Evolutionary conservation across 2,888 invertebrate genomes (phyloP).

Genomic region (Neoaliturus tenellus): DNA sequence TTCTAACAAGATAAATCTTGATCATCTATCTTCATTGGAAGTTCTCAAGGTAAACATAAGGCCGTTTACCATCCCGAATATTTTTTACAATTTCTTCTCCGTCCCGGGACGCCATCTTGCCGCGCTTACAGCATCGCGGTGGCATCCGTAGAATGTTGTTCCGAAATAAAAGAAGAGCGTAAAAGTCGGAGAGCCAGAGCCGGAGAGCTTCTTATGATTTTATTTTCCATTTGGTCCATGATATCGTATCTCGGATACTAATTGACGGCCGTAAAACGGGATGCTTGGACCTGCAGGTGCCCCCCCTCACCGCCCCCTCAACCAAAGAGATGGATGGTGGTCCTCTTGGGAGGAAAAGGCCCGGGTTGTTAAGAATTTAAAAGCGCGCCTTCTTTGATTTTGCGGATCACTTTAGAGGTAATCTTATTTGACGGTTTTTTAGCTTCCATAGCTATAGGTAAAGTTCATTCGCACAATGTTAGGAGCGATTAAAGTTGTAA

Average conservation of each 20-base stretch:
- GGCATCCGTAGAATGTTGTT: constrained; percentile 33
- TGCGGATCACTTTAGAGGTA: too few species aligned
- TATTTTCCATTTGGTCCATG: constrained; percentile 33
- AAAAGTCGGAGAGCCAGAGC: constrained; percentile 32
- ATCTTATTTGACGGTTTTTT: too few species aligned
- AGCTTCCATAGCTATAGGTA: too few species aligned
- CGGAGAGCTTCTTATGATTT: constrained; percentile 33
- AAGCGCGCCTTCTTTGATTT: too few species aligned
- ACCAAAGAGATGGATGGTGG: background rate
- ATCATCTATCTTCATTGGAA: too few species aligned
- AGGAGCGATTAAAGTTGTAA: too few species aligned
- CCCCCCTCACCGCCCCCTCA: background rate
- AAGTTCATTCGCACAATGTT: too few species aligned
- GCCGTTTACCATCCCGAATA: too few species aligned
- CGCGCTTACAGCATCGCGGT: background rate
- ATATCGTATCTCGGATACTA: constrained; percentile 43
- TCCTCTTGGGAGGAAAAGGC: too few species aligned
- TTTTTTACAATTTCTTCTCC: background rate
- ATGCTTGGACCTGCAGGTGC: background rate
- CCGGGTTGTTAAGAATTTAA: too few species aligned
- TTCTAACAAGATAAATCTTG: too few species aligned
- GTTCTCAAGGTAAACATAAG: too few species aligned
- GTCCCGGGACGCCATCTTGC: background rate
- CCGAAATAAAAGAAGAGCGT: constrained; percentile 14
- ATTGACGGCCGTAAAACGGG: constrained; percentile 34